Conservation (phyloP, 2,888 invertebrate genomes). For the Scaptodrosophila latifasciaeformis region DNA sequence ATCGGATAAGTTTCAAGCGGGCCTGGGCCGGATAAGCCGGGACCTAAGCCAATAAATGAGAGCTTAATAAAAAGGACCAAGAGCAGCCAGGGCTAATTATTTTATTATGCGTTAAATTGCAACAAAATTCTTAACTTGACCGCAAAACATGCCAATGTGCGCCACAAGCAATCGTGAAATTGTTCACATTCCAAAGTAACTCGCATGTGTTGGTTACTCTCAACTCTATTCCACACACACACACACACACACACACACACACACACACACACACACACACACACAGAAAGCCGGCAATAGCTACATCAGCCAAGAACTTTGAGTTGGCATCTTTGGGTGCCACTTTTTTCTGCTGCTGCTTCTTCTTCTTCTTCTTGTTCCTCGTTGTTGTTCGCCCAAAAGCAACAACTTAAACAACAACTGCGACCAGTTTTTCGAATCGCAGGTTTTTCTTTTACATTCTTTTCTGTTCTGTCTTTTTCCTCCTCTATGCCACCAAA, state of each 20-base stretch:
- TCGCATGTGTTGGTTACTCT: no score
- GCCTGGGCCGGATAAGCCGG: slow-evolving; percentile 36
- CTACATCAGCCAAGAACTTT: no score
- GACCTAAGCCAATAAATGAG: slow-evolving; percentile 15
- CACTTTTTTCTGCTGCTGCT: slow-evolving; percentile 43
- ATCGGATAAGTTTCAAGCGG: slow-evolving; percentile 62
- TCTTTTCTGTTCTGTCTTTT: slow-evolving; percentile 28
- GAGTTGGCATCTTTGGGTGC: slow-evolving; percentile 60
- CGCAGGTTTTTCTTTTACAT: slow-evolving; percentile 50
- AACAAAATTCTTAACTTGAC: slow-evolving; percentile 60
- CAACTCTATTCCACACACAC: slow-evolving; percentile 51
- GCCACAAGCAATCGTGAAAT: slow-evolving; percentile 68
- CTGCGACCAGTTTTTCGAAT: slow-evolving; percentile 54
- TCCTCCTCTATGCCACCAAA: slow-evolving; percentile 28
- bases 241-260: slow-evolving; percentile 7
- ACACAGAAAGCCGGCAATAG: slow-evolving; percentile 7
- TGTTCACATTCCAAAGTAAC: slow-evolving; percentile 60
- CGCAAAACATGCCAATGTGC: slow-evolving; percentile 67
- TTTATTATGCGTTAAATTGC: slow-evolving; percentile 69
- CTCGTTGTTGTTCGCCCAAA: slow-evolving; percentile 40
- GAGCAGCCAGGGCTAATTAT: slow-evolving; percentile 54
- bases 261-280: neutral
- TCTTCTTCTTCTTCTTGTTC: slow-evolving; percentile 7
- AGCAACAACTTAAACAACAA: slow-evolving; percentile 17
- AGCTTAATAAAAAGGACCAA: slow-evolving; percentile 21